Evolutionary conservation across 2,888 invertebrate genomes (phyloP).

Genomic region (Drosophila nr. perissopoda): DNA sequence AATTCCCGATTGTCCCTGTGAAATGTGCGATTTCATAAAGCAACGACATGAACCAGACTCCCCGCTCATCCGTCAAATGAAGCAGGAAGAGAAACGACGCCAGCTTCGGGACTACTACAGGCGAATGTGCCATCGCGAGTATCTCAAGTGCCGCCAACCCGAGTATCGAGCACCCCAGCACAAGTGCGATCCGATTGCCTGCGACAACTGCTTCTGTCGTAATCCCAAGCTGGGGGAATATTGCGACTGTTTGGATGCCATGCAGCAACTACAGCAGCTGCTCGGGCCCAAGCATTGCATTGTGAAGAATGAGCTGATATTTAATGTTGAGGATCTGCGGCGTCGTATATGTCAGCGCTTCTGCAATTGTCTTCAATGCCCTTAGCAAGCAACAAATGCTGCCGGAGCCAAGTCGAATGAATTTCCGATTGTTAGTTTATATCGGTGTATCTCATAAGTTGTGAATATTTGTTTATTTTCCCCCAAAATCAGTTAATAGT

Average conservation of each 20-base stretch:
- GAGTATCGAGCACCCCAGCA: slow-evolving; percentile 23
- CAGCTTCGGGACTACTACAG: slow-evolving; percentile 38
- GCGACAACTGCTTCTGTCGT: slow-evolving; percentile 28
- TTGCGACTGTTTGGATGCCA: slow-evolving; percentile 55
- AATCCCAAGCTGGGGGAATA: slow-evolving; percentile 43
- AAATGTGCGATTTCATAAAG: slow-evolving; percentile 40
- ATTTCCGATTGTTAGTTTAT: neutral
- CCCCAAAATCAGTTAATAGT: neutral
- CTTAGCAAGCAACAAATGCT: neutral
- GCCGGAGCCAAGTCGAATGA: neutral
- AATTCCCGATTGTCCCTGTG: slow-evolving; percentile 39
- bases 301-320: slow-evolving; percentile 29
- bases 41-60: slow-evolving; percentile 33
- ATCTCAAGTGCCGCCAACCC: slow-evolving; percentile 3
- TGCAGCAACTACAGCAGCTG: slow-evolving; percentile 50
- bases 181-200: slow-evolving; percentile 36
- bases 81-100: slow-evolving; percentile 35
- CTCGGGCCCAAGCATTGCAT: slow-evolving; percentile 37
- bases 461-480: neutral
- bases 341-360: slow-evolving; percentile 48
- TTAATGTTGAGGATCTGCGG: slow-evolving; percentile 47
- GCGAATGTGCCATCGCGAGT: slow-evolving; percentile 28
- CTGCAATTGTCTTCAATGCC: slow-evolving; percentile 49
- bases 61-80: slow-evolving; percentile 40
- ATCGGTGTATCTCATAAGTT: neutral